Evolutionary conservation across 2,888 invertebrate genomes (phyloP).

Genomic region (Macaria liturata): DNA sequence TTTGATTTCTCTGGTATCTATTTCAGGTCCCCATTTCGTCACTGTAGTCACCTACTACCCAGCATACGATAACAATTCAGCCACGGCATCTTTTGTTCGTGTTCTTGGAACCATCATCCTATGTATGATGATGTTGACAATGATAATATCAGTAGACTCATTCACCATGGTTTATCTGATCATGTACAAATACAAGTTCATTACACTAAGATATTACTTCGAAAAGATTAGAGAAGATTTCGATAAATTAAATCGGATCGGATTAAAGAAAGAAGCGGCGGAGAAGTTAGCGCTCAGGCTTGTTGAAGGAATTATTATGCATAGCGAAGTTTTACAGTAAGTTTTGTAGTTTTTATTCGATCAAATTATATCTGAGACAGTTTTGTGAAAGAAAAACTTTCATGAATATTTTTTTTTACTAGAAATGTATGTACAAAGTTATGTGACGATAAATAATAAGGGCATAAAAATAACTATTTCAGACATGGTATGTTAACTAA

Average conservation of each 20-base stretch:
- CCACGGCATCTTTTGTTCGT: slow-evolving; percentile 47
- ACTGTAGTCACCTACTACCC: slow-evolving; percentile 72
- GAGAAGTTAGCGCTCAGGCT: slow-evolving; percentile 54
- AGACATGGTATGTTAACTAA: too few species aligned
- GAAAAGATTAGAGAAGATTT: slow-evolving; percentile 55
- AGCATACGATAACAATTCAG: slow-evolving; percentile 54
- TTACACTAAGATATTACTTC: slow-evolving; percentile 65
- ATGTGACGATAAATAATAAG: too few species aligned
- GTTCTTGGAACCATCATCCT: slow-evolving; percentile 54
- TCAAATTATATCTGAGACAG: too few species aligned
- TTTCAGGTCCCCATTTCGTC: slow-evolving; percentile 65
- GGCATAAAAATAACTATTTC: too few species aligned
- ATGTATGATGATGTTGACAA: slow-evolving; percentile 55
- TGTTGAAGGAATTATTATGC: slow-evolving; percentile 68
- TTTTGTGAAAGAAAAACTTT: too few species aligned
- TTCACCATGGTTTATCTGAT: slow-evolving; percentile 63
- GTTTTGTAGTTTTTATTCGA: slow-evolving; percentile 13
- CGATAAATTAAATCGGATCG: slow-evolving; percentile 41
- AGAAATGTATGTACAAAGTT: too few species aligned
- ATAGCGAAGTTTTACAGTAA: slow-evolving; percentile 62
- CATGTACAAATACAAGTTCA: slow-evolving; percentile 71
- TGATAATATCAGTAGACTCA: slow-evolving; percentile 64
- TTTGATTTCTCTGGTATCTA: neutral
- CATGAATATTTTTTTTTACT: too few species aligned
- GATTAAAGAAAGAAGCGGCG: slow-evolving; percentile 45